Evolutionary conservation across 2,888 invertebrate species (phyloP).

Genomic region (Aporophyla lueneburgensis): DNA sequence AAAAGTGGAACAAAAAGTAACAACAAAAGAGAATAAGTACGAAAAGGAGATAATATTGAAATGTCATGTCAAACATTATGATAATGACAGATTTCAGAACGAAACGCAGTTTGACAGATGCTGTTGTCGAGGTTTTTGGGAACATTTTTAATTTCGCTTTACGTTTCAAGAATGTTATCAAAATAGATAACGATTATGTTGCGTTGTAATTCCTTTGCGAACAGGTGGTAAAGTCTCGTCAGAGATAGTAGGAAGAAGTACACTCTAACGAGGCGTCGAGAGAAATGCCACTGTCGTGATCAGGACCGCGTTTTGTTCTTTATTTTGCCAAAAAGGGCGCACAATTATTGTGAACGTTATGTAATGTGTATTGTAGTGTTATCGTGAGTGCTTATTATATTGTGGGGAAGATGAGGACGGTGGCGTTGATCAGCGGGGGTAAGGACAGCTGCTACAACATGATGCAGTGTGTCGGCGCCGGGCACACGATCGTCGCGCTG

Average conservation of each 20-base stretch:
- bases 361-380: conserved; percentile 83
- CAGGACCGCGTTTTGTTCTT: conserved; percentile 78
- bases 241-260: conserved; percentile 63
- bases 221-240: conserved; percentile 73
- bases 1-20: not conserved
- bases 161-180: conserved; percentile 83
- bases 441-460: conserved; percentile 99
- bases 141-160: conserved; percentile 76
- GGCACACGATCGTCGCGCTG: conserved; percentile 98
- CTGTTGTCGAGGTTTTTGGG: conserved; percentile 73
- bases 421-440: conserved; percentile 98
- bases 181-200: conserved; percentile 85
- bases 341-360: conserved; percentile 86
- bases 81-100: conserved; percentile 56
- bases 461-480: conserved; percentile 99
- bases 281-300: conserved; percentile 79
- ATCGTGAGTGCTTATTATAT: conserved; percentile 76
- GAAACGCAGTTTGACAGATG: conserved; percentile 66
- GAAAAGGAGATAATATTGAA: conserved; percentile 2
- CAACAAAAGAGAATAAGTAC: conserved; percentile 10
- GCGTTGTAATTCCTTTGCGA: conserved; percentile 69
- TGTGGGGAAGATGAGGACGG: conserved; percentile 94
- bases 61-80: conserved; percentile 29
- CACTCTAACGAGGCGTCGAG: conserved; percentile 66
- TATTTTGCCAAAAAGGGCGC: conserved; percentile 79